Base-by-base conservation (phyloP, 2,113 vertebrate species). In the Thalassoma bifasciatum region DNA sequence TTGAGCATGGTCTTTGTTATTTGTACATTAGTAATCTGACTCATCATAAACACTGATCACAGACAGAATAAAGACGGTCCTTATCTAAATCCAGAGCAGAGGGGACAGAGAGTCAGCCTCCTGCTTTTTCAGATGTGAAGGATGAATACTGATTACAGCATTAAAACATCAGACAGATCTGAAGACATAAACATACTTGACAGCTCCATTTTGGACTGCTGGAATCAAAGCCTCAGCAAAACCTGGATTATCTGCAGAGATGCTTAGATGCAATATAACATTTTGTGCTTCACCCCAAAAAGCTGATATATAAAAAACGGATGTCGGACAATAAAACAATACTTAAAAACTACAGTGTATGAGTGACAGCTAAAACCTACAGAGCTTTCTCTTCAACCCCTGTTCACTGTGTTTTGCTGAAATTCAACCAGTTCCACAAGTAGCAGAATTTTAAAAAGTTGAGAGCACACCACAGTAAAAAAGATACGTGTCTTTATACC, bases 91-190 rank as follows among this genome's bases (percentile, higher is more conserved):
- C 37, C 53, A 60, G 47, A 26, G 47, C 22, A 60, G 26, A 53
- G 19, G 6, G 44, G 44, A 47, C 44, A 44, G 44, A 47, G 17
- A 24, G 60, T 26, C 53, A 66, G 53, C 54, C 59, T 49, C 38
- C 24, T 12, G 37, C n/a, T 40, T 60, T 61, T 51, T 46, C 7
- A 65, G 23, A 62, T 58, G 42, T 66, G 40, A n/a, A 7, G 19
- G 44, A 47, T 47, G 19, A 61, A 22, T 2, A 2, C 57, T 69
- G 74, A 69, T 69, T 49, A 69, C 40, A 47, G 3, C 50, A 54
- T 76, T 26, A 68, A 67, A 61, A 56, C 53, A 52, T 46, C 19
- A 5, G 44, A 51, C 17, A 14, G 5, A 63, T 54, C 38, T 23
- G 16, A 24, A 19, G 4, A 17, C 17, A 47, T 47, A n/a, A 47